phyloP scores from a whole-genome alignment of 2,797 vertebrate species.

The Phrynocephalus vlangalii region DNA sequence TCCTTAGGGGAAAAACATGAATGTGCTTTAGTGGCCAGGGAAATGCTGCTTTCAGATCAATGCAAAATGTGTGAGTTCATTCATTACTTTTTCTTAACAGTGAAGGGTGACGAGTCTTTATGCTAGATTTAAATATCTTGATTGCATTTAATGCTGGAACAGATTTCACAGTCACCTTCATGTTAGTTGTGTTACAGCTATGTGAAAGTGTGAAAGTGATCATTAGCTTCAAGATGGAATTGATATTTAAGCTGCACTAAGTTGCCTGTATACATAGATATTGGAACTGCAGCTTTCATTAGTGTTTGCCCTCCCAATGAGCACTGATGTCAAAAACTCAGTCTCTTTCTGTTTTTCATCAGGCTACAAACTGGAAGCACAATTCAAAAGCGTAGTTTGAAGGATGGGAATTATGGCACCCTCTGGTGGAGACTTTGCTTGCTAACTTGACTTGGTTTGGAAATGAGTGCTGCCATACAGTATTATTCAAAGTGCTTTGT shows the following conservation, averaged over 20 bases:
- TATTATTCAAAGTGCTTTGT: neutral
- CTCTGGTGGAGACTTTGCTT: neutral
- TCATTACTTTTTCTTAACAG: neutral
- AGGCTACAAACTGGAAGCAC: neutral
- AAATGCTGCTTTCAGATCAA: neutral
- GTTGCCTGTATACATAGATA: neutral
- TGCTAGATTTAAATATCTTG: neutral
- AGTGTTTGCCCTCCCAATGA: neutral
- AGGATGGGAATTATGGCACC: neutral
- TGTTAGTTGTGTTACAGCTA: too few species aligned
- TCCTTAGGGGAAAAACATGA: neutral
- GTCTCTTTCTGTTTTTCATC: neutral
- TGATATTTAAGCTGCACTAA: neutral
- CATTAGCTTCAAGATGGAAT: neutral
- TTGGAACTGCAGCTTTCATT: neutral
- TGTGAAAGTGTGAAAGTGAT: neutral
- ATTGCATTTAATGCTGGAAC: neutral
- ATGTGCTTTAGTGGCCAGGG: neutral
- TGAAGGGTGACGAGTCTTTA: too few species aligned
- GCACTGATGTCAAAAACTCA: neutral
- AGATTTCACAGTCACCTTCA: neutral
- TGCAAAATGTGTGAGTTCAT: neutral
- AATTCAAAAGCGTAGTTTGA: too few species aligned
- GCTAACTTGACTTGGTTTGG: neutral
- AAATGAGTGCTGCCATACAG: conserved; percentile 73